Evolutionary conservation across 2,797 vertebrate genomes (phyloP).

Genomic region (Fringilla coelebs): DNA sequence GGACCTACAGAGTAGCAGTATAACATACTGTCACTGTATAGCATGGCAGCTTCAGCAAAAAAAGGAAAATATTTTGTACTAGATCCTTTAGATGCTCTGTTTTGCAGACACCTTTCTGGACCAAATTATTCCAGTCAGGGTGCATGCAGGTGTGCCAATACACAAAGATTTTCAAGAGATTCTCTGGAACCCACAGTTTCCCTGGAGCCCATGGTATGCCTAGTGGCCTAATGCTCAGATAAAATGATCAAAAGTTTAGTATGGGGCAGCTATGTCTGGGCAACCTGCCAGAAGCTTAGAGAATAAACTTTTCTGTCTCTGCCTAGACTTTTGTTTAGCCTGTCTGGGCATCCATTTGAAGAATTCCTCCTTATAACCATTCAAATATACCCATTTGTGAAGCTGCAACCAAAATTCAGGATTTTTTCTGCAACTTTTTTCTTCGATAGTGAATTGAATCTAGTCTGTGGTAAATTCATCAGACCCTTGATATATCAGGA

Average conservation of each 20-base stretch:
- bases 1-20: neutral
- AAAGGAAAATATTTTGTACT: neutral
- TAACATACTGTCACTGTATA: neutral
- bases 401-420: neutral
- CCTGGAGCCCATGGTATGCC: neutral
- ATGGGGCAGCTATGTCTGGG: neutral
- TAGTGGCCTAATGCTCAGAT: neutral
- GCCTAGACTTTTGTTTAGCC: neutral
- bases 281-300: neutral
- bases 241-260: neutral
- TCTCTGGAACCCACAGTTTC: neutral
- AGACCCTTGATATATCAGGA: neutral
- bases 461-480: neutral
- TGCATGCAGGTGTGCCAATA: neutral
- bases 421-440: neutral
- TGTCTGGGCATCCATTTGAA: neutral
- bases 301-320: neutral
- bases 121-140: neutral
- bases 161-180: neutral
- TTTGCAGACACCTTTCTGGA: neutral
- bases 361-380: neutral
- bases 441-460: neutral
- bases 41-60: neutral
- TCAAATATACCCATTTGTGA: neutral
- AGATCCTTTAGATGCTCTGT: neutral